Evolutionary conservation across 2,888 invertebrate species (phyloP).

Genomic region (Luperina nickerlii): DNA sequence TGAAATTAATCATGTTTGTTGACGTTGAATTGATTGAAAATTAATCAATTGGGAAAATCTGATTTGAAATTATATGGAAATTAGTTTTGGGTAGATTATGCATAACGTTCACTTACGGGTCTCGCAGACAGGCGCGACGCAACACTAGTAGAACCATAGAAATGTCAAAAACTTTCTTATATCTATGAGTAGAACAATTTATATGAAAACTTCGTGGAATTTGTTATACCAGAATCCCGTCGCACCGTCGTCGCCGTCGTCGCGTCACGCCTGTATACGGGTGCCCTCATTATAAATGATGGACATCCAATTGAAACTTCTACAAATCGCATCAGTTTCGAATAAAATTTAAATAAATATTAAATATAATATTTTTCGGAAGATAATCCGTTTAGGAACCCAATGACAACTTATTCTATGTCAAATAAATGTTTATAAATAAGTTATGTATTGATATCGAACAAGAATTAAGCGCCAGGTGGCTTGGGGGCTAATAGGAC

Average conservation of each 20-base stretch:
- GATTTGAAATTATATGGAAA: no score
- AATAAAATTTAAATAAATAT: constrained; percentile 30
- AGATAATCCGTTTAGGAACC: constrained; percentile 34
- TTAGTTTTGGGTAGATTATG: no score
- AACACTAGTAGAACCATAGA: no score
- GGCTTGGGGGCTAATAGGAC: constrained; percentile 48
- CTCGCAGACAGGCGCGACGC: no score
- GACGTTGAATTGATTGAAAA: constrained; percentile 10
- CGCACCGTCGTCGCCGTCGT: no score
- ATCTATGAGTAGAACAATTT: no score
- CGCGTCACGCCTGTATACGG: no score
- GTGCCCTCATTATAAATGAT: neutral
- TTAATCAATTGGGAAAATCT: neutral
- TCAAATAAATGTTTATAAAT: constrained; percentile 52
- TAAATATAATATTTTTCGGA: neutral
- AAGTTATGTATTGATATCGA: constrained; percentile 36
- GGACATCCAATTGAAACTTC: constrained; percentile 15
- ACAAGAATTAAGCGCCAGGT: constrained; percentile 31
- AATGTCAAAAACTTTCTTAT: no score
- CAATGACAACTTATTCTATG: constrained; percentile 15
- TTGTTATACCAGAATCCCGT: no score
- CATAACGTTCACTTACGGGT: no score
- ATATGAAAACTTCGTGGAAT: no score
- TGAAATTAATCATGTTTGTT: constrained; percentile 21
- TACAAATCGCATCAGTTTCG: neutral